phyloP scores from a whole-genome alignment of 2,797 vertebrate species.

The Dryobates pubescens region DNA sequence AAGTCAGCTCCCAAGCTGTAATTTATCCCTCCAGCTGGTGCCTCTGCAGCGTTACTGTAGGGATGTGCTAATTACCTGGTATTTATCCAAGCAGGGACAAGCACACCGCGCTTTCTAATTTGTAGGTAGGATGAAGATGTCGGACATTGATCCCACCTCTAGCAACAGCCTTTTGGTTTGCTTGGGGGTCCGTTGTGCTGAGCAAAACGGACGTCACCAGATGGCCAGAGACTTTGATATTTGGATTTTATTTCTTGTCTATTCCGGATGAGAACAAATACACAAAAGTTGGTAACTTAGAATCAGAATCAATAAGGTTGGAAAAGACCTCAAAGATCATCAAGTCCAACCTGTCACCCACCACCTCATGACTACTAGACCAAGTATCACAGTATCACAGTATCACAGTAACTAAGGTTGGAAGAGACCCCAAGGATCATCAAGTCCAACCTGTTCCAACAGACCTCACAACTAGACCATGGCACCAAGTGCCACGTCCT shows the following conservation, averaged over 20 bases:
- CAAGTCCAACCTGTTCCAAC: no score
- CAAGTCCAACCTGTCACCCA: no score
- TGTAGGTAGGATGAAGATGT: not conserved
- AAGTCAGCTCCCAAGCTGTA: conserved; percentile 27
- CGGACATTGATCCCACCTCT: not conserved
- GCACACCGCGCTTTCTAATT: not conserved
- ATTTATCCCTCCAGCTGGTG: conserved; percentile 51
- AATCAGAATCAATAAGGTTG: no score
- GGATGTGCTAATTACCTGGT: conserved; percentile 26
- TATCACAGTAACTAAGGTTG: no score
- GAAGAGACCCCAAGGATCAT: no score
- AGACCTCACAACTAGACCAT: no score
- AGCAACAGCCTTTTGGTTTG: not conserved
- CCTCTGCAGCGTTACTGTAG: not conserved
- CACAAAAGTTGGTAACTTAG: not conserved
- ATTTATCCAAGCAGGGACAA: conserved; percentile 37
- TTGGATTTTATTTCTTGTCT: not conserved
- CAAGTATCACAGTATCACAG: no score
- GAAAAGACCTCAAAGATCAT: no score
- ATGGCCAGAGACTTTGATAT: not conserved
- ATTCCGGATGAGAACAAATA: not conserved
- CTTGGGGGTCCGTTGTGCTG: not conserved
- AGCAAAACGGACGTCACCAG: not conserved
- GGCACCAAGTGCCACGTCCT: no score
- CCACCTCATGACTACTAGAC: no score